These are phyloP conservation scores for Heliconius hewitsoni DNA, from an alignment of 1,140 invertebrate genomes.

Conservation along the genomic window DNA sequence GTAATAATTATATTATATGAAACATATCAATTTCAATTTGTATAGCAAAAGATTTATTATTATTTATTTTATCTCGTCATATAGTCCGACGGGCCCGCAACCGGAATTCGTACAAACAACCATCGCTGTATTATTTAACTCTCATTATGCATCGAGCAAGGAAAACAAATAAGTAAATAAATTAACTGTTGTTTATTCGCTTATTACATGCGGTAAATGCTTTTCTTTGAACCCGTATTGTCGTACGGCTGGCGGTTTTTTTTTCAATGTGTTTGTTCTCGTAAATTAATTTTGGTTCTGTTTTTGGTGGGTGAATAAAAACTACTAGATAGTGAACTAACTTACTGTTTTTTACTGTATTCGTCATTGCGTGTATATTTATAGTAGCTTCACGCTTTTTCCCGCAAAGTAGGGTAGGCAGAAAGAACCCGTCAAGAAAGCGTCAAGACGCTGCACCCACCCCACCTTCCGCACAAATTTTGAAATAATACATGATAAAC, in stretches of 20 bases:
- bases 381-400: no score
- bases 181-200: slow-evolving; percentile 10
- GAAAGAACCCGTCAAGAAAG: no score
- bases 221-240: background rate
- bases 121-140: slow-evolving; percentile 15
- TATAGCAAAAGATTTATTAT: slow-evolving; percentile 19
- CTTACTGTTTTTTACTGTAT: no score
- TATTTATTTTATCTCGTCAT: slow-evolving; percentile 7
- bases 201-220: slow-evolving; percentile 6
- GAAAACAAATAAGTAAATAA: slow-evolving; percentile 23
- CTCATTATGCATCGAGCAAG: slow-evolving; percentile 14
- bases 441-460: no score
- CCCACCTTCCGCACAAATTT: no score
- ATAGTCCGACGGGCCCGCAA: slow-evolving; percentile 6
- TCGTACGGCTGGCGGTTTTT: background rate
- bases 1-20: background rate
- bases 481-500: no score
- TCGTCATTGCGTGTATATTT: no score
- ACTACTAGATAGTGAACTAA: background rate
- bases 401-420: no score
- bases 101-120: slow-evolving; percentile 18
- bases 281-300: background rate
- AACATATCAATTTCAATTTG: background rate
- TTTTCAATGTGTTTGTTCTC: background rate
- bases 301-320: no score